These are phyloP conservation scores for Xiphorhynchus erythropygius DNA, from an alignment of 2,797 vertebrate species.

Conservation along the genomic window DNA sequence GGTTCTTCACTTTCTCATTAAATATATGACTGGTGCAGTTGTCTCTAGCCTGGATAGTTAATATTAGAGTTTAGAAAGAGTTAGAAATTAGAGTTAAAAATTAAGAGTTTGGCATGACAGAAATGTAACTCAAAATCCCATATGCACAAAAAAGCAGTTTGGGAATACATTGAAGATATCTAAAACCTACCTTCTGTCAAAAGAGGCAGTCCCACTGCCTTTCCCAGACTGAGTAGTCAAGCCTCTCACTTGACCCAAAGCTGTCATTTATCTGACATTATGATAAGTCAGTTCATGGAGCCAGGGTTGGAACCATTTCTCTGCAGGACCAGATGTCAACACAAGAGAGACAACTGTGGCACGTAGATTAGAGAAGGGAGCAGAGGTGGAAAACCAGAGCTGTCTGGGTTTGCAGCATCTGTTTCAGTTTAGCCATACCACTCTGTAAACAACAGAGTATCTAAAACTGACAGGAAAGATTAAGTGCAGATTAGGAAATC, in stretches of 20 bases:
- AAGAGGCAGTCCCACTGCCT: neutral
- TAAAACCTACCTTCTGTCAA: neutral
- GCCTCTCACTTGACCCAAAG: neutral
- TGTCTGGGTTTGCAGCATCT: neutral
- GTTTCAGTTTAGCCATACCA: neutral
- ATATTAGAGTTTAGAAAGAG: neutral
- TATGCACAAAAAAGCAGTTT: neutral
- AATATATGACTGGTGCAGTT: neutral
- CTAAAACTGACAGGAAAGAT: neutral
- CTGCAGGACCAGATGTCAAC: neutral
- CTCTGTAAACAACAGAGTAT: neutral
- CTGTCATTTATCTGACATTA: neutral
- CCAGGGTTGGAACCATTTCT: neutral
- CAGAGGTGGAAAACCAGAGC: neutral
- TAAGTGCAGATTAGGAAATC: neutral
- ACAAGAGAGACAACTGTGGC: neutral
- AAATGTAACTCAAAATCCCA: neutral
- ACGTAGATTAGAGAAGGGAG: neutral
- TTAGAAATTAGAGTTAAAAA: no score
- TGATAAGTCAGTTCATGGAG: neutral
- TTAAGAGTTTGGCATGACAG: neutral
- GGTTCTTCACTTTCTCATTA: neutral
- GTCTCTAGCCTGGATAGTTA: neutral
- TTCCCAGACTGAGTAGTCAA: neutral
- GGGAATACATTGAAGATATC: neutral